Evolutionary conservation across 2,113 vertebrate species (phyloP), one percentile per base, ranked within the genome.

Genomic region (Scytalopus superciliaris): DNA sequence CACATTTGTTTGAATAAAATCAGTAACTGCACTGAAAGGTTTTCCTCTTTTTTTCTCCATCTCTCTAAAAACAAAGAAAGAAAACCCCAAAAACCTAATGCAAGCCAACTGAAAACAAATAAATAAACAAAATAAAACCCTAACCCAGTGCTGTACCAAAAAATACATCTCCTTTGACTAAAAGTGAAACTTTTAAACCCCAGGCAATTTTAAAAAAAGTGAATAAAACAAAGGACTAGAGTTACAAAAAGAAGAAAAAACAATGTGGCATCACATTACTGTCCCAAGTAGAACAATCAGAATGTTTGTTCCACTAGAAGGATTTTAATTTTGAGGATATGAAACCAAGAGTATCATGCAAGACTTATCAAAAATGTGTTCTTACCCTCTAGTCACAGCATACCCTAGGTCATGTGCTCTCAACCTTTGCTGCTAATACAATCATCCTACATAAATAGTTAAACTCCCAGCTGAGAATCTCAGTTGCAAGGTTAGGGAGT

Each of bases 181-280:
- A 84, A 89, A 89, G 44, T n/a, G 7, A 85, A 50, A 53, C 8
- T 33, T 52, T 69, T 33, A 6, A 14, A 33, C 7, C 6, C 4
- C 33, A 53, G 6, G 40, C 25, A 63, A 60, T 73, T 76, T 83
- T 70, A 11, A 0, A 24, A 60, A 17, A 40, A 67, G 33, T 22
- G 3, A 63, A 24, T 44, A 33, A 64, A 68, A 60, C 10, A 64
- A 37, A 92, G 23, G 33, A 64, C 2, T 19, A 31, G 17, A 67
- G 7, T 10, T 6, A 59, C 28, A 23, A 81, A 92, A 73, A 15
- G 7, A 10, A 67, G 16, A 23, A 42, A 84, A 90, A 86, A 0
- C 39, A 49, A 12, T 0, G 0, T 37, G 24, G 0, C 19, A 24
- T 49, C 25, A 19, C 7, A 15, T 35, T 56, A 25, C 11, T 70